A percentile compares a stretch with the other conserved stretches of the same genome.
phyloP scores from a whole-genome alignment of 53 echinoderm and acorn worm genomes.

The Echinarachnius parma region DNA sequence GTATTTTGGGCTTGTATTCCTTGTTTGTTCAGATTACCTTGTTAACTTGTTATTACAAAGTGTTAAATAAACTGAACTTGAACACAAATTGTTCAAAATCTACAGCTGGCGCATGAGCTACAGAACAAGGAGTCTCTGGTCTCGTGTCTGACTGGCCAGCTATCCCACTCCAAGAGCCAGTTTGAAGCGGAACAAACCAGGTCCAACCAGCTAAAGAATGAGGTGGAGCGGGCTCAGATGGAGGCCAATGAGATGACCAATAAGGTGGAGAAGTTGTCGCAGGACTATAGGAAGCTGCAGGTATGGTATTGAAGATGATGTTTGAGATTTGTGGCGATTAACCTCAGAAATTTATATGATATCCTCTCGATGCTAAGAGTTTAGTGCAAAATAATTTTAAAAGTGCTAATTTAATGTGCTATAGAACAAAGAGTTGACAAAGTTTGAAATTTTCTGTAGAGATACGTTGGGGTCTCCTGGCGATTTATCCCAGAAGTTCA shows the following conservation, averaged over 20 bases:
- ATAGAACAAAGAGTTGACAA: too few species aligned
- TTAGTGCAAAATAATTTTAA: too few species aligned
- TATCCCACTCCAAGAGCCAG: conserved; percentile 72
- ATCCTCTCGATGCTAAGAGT: too few species aligned
- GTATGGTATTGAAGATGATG: neutral
- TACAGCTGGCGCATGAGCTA: conserved; percentile 62
- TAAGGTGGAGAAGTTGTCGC: conserved; percentile 66
- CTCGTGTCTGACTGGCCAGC: conserved; percentile 83
- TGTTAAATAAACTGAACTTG: too few species aligned
- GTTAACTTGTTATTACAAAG: too few species aligned
- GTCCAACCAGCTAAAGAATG: conserved; percentile 63
- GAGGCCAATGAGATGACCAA: conserved; percentile 59
- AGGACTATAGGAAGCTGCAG: conserved; percentile 55
- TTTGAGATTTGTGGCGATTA: neutral
- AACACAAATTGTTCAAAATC: neutral
- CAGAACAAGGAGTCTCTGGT: conserved; percentile 74
- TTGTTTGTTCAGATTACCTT: too few species aligned
- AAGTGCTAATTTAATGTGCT: too few species aligned
- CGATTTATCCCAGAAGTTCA: too few species aligned
- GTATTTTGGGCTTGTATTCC: too few species aligned
- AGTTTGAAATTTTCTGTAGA: too few species aligned
- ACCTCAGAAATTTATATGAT: too few species aligned
- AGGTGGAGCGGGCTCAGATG: conserved; percentile 79
- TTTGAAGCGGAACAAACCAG: conserved; percentile 59
- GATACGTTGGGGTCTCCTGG: too few species aligned